Evolutionary conservation across 1,140 invertebrate genomes (phyloP).

Genomic region (Campoletis sonorensis): DNA sequence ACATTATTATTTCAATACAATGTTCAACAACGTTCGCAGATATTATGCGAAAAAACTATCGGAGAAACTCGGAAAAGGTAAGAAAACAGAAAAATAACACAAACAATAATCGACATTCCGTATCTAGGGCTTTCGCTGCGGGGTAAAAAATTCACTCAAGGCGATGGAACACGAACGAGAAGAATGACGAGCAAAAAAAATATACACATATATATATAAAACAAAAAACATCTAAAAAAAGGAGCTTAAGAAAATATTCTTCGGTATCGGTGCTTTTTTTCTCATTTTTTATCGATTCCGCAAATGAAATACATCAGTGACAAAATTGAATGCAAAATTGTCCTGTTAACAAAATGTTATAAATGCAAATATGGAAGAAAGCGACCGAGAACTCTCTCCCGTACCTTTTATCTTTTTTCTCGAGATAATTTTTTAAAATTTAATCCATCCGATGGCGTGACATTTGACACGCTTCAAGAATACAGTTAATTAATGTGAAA

Average conservation of each 20-base stretch:
- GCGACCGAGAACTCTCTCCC: no score
- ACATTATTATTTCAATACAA: slow-evolving; percentile 20
- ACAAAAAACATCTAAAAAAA: background rate
- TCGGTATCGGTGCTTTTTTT: no score
- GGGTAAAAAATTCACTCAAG: background rate
- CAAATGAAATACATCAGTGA: no score
- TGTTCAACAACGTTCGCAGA: background rate
- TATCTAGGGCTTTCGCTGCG: background rate
- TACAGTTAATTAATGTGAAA: background rate
- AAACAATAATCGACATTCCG: background rate
- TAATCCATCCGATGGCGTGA: no score
- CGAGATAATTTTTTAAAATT: no score
- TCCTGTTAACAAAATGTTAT: no score
- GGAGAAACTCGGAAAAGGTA: background rate
- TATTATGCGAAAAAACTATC: background rate
- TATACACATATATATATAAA: no score
- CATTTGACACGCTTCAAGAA: background rate
- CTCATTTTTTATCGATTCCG: no score
- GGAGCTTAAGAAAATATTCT: background rate
- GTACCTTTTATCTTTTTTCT: no score
- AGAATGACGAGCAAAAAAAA: background rate
- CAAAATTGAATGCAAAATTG: no score
- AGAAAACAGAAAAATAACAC: background rate
- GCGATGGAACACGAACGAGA: background rate
- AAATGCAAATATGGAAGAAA: no score